These are phyloP conservation scores for Natator depressus DNA, from an alignment of 2,113 vertebrate genomes.

Conservation along the genomic window DNA sequence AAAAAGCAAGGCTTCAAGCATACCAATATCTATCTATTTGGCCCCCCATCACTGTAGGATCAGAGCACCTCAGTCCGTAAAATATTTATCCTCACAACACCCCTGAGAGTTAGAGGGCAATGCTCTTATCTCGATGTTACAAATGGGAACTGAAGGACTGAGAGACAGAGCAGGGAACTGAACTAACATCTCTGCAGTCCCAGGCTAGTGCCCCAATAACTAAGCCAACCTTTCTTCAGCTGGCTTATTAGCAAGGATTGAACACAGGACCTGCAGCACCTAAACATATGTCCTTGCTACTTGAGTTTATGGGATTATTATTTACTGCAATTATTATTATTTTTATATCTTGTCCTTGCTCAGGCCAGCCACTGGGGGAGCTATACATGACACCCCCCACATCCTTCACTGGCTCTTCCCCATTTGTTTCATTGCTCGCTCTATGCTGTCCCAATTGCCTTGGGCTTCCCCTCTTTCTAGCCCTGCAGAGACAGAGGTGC, in stretches of 20 bases:
- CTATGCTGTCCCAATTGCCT: slow-evolving; percentile 8
- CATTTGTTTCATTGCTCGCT: not conserved
- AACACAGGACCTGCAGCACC: not conserved
- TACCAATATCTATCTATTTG: not conserved
- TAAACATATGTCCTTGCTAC: fast-evolving
- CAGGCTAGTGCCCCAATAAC: not conserved
- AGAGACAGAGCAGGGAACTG: not conserved
- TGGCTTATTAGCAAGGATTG: not conserved
- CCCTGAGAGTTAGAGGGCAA: not conserved
- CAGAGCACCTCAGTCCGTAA: not conserved
- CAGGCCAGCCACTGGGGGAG: not conserved
- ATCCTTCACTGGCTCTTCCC: not conserved
- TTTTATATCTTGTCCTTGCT: not conserved
- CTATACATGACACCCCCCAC: not conserved
- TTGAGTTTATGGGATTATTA: not conserved
- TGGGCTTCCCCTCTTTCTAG: not conserved
- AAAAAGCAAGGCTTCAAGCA: not conserved
- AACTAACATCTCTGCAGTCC: not conserved
- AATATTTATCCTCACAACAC: not conserved
- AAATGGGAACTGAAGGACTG: not conserved
- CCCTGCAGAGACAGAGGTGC: slow-evolving; percentile 30
- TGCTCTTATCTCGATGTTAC: not conserved
- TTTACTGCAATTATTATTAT: not conserved
- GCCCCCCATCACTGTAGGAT: not conserved
- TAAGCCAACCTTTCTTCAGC: not conserved